Conservation (phyloP, 2,113 vertebrate species). For the Ornithorhynchus anatinus region DNA sequence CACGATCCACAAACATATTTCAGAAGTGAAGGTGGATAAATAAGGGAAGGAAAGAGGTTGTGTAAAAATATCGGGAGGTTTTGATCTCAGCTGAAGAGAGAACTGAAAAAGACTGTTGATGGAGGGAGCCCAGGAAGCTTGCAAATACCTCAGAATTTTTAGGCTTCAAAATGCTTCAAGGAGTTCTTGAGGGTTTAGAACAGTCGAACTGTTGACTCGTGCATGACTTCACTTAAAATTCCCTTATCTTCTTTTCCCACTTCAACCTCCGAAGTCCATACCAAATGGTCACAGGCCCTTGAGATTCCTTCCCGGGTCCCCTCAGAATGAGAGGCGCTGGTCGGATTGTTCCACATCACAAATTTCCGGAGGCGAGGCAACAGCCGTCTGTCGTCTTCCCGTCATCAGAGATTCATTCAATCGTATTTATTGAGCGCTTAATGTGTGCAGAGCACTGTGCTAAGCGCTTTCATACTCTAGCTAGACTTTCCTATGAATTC, state of each 20-base stretch:
- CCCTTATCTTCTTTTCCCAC: neutral
- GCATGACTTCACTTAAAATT: neutral
- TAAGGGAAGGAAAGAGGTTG: neutral
- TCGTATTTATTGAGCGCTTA: no score
- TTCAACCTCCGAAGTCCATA: neutral
- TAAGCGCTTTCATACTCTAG: no score
- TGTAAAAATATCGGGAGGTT: neutral
- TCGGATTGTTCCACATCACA: no score
- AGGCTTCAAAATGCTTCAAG: neutral
- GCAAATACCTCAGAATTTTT: neutral
- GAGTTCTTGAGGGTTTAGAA: neutral
- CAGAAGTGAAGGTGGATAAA: no score
- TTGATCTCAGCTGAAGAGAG: neutral
- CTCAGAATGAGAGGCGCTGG: no score
- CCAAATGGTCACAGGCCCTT: neutral
- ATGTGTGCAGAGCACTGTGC: no score
- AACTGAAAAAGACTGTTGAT: neutral
- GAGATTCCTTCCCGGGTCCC: no score
- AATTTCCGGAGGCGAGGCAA: no score
- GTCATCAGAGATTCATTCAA: no score
- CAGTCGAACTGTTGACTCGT: neutral
- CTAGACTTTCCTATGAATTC: no score
- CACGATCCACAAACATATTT: no score
- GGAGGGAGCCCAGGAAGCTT: neutral
- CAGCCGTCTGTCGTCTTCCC: no score